phyloP scores from a whole-genome alignment of 35 echinoderm and acorn worm species.

The Eucidaris tribuloides region DNA sequence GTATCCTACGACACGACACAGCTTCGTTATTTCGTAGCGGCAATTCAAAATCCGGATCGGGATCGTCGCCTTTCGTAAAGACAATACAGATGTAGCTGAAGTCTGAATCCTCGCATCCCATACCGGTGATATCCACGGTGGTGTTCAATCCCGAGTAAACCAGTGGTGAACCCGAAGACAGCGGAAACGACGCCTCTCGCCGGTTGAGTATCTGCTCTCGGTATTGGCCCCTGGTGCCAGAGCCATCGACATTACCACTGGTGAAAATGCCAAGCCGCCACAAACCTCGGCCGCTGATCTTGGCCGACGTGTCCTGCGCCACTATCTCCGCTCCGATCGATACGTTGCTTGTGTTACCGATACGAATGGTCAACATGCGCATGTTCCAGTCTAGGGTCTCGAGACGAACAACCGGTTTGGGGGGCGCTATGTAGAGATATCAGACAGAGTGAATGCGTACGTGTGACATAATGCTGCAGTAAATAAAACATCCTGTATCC shows the following conservation, averaged over 20 bases:
- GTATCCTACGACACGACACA: slow-evolving; percentile 6
- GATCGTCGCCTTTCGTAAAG: slow-evolving; percentile 48
- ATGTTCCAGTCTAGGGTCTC: slow-evolving; percentile 45
- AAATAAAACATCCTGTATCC: neutral
- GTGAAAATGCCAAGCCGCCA: slow-evolving; percentile 57
- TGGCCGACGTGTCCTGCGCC: slow-evolving; percentile 10
- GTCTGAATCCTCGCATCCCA: slow-evolving; percentile 28
- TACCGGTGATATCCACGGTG: slow-evolving; percentile 1
- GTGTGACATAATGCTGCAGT: neutral
- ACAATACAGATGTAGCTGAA: slow-evolving; percentile 53
- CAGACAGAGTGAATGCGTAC: neutral
- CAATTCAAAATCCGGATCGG: slow-evolving; percentile 51
- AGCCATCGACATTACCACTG: slow-evolving; percentile 23
- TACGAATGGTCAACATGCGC: neutral
- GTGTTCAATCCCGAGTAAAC: neutral
- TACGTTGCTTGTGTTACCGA: slow-evolving; percentile 42
- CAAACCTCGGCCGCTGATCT: slow-evolving; percentile 30
- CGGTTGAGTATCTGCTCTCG: neutral
- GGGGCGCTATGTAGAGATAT: neutral
- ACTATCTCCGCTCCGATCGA: slow-evolving; percentile 27
- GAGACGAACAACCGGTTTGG: slow-evolving; percentile 24
- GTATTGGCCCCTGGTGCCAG: neutral
- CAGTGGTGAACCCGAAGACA: no score
- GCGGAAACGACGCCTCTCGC: neutral
- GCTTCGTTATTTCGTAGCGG: slow-evolving; percentile 1